Conservation (phyloP, 1,140 invertebrate genomes). For the Hylaeus anthracinus region DNA sequence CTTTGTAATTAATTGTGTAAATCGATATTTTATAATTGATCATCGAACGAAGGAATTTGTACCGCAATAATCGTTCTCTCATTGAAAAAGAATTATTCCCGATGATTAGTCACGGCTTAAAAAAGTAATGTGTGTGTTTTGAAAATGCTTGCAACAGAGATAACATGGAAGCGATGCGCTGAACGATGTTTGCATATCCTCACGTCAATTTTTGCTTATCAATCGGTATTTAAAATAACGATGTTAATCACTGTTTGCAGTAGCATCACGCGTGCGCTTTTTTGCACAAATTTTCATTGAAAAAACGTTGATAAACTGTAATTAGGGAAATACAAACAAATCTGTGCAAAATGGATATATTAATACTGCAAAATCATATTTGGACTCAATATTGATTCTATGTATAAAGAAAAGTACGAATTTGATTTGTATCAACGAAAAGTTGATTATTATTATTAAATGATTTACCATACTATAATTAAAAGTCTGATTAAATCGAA, state of each 20-base stretch:
- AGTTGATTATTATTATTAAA: too few species aligned
- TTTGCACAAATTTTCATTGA: background rate
- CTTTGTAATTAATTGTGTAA: background rate
- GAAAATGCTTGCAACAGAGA: background rate
- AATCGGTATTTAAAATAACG: background rate
- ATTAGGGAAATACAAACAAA: background rate
- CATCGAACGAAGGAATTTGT: background rate
- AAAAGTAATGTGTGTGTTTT: background rate
- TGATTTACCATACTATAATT: too few species aligned
- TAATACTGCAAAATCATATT: too few species aligned
- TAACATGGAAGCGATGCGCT: background rate
- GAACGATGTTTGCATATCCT: background rate
- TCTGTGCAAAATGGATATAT: too few species aligned
- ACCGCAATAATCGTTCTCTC: background rate
- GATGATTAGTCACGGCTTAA: background rate
- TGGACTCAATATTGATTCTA: too few species aligned
- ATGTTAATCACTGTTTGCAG: background rate
- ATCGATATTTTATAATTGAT: too few species aligned
- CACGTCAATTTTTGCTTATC: background rate
- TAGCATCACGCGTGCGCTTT: background rate
- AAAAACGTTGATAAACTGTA: background rate
- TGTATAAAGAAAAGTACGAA: too few species aligned
- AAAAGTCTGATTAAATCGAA: too few species aligned
- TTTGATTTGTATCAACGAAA: too few species aligned
- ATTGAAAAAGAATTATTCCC: background rate